Conservation (phyloP, 2,888 invertebrate genomes). For the Lacanobia wlatinum region DNA sequence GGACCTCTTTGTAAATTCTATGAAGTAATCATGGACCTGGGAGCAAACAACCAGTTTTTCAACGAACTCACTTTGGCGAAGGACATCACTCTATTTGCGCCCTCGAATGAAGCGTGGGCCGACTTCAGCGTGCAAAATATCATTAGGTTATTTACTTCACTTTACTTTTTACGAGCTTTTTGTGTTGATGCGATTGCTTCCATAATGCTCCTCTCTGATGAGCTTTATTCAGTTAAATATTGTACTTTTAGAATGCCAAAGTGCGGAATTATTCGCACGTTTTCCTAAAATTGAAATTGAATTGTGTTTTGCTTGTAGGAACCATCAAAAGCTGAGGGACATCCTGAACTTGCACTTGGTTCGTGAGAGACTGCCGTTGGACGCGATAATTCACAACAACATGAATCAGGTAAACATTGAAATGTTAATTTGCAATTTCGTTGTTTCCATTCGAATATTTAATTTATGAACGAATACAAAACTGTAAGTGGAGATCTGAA, state of each 20-base stretch:
- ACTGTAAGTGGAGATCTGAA: conserved; percentile 55
- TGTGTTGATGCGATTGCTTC: conserved; percentile 53
- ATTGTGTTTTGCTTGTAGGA: conserved; percentile 78
- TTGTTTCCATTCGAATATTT: conserved; percentile 51
- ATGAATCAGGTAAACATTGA: conserved; percentile 91
- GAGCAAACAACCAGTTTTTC: conserved; percentile 93
- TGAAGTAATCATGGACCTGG: conserved; percentile 94
- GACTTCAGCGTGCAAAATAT: conserved; percentile 94
- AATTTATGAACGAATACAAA: conserved; percentile 61
- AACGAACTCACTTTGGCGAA: conserved; percentile 93
- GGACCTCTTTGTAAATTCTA: conserved; percentile 95
- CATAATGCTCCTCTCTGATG: conserved; percentile 35
- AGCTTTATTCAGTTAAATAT: conserved; percentile 21
- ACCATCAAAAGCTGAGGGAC: conserved; percentile 93
- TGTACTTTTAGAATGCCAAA: conserved; percentile 2
- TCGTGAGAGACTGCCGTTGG: conserved; percentile 93
- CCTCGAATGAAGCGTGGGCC: conserved; percentile 96
- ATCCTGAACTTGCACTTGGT: conserved; percentile 96
- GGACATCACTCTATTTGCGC: conserved; percentile 96
- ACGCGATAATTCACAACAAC: conserved; percentile 94
- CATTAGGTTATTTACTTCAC: conserved; percentile 84
- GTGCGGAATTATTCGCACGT: conserved; percentile 1
- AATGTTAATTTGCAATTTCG: conserved; percentile 42
- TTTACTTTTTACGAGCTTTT: conserved; percentile 44
- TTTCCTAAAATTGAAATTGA: conserved; percentile 1